Percentiles rank a stretch among this genome's conserved stretches.
These are phyloP conservation scores for Tachypleus tridentatus DNA, from an alignment of 1,140 invertebrate species.

Conservation along the genomic window DNA sequence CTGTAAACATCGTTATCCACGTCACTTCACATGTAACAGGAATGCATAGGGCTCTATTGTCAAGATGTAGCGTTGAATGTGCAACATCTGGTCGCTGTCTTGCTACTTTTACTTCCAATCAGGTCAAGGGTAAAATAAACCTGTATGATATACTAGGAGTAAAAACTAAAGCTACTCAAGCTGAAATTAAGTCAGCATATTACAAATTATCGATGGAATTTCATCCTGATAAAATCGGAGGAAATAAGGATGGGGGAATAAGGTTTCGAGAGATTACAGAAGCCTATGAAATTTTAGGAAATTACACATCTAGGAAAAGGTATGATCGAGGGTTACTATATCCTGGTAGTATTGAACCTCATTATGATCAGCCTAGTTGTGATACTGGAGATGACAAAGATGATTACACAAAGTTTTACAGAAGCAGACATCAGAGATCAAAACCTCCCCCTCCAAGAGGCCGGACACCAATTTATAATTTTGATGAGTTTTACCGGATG, in stretches of 20 bases:
- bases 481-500: too few relatives aligned
- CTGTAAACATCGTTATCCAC: too few relatives aligned
- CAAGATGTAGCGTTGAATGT: too few relatives aligned
- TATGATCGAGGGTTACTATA: slow-evolving; percentile 59
- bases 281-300: slow-evolving; percentile 77
- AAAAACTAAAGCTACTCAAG: slow-evolving; percentile 53
- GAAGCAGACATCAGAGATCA: not conserved
- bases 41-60: too few relatives aligned
- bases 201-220: slow-evolving; percentile 72
- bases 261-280: slow-evolving; percentile 65
- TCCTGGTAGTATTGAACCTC: too few relatives aligned
- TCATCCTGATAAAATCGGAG: slow-evolving; percentile 73
- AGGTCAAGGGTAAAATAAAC: slow-evolving; percentile 6
- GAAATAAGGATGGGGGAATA: slow-evolving; percentile 39
- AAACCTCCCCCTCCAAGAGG: not conserved
- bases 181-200: slow-evolving; percentile 76
- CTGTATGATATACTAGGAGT: slow-evolving; percentile 67
- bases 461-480: not conserved
- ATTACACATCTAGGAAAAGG: slow-evolving; percentile 51
- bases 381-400: not conserved
- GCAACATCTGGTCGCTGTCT: too few relatives aligned
- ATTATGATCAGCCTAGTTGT: not conserved
- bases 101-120: too few relatives aligned
- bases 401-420: not conserved
- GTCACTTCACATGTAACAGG: too few relatives aligned